phyloP scores from a whole-genome alignment of 2,888 invertebrate genomes.

The Neocrepidodera transversa region DNA sequence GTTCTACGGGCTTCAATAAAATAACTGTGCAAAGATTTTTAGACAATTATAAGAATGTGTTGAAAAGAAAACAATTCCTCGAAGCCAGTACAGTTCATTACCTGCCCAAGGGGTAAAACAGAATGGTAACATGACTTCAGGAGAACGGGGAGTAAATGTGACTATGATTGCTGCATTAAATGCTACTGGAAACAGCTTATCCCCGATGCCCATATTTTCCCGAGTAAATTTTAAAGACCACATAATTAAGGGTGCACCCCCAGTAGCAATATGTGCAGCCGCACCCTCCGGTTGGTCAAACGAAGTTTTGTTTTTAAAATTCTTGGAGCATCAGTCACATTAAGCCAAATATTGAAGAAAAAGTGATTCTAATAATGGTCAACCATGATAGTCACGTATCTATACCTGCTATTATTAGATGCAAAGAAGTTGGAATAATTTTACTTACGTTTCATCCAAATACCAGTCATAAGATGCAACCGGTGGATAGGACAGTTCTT shows the following conservation, averaged over 20 bases:
- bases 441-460: slow-evolving; percentile 3
- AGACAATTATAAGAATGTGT: background rate
- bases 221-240: slow-evolving; percentile 13
- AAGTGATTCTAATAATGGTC: slow-evolving; percentile 45
- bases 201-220: slow-evolving; percentile 18
- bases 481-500: slow-evolving; percentile 10
- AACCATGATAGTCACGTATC: slow-evolving; percentile 52
- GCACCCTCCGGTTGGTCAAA: too few species aligned
- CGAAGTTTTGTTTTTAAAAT: slow-evolving; percentile 29
- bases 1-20: background rate
- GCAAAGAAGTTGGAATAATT: slow-evolving; percentile 2
- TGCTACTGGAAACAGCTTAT: slow-evolving; percentile 7
- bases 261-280: slow-evolving; percentile 18
- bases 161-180: slow-evolving; percentile 30
- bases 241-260: slow-evolving; percentile 26
- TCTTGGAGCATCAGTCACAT: slow-evolving; percentile 27
- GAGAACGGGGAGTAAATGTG: too few species aligned
- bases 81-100: slow-evolving; percentile 37
- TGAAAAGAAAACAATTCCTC: background rate
- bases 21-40: background rate
- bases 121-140: slow-evolving; percentile 44
- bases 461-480: slow-evolving; percentile 8
- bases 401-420: slow-evolving; percentile 41
- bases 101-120: slow-evolving; percentile 45
- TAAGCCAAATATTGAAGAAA: background rate